Percentiles rank a stretch among this genome's conserved stretches.
Evolutionary conservation across 2,797 vertebrate genomes (phyloP).

Genomic region (Gephyroberyx darwinii): DNA sequence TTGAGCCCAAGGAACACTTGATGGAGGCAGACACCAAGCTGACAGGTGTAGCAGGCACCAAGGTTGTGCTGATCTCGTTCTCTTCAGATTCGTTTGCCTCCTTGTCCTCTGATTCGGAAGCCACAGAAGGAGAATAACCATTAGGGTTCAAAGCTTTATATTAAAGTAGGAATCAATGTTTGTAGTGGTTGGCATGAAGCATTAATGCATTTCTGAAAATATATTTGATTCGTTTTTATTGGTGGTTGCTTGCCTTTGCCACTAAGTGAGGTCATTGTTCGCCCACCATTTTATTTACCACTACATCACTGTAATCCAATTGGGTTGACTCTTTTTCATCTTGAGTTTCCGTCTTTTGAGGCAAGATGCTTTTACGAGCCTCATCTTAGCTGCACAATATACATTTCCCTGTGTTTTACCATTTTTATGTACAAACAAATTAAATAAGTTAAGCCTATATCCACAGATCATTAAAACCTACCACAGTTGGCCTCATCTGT

Average conservation of each 20-base stretch:
- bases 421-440: background rate
- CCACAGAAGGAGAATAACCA: background rate
- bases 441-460: background rate
- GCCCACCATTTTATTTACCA: too few relatives aligned
- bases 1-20: constrained; percentile 69
- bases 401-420: background rate
- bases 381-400: background rate
- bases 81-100: constrained; percentile 1
- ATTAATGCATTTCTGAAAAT: too few relatives aligned
- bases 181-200: background rate
- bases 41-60: constrained; percentile 38
- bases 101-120: constrained; percentile 38
- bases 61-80: background rate
- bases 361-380: too few relatives aligned
- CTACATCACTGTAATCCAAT: too few relatives aligned
- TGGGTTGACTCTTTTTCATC: too few relatives aligned
- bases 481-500: constrained; percentile 84
- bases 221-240: too few relatives aligned
- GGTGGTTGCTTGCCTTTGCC: too few relatives aligned
- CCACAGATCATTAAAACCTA: constrained; percentile 65
- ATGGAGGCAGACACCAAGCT: constrained; percentile 47
- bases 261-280: too few relatives aligned
- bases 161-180: background rate
- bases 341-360: too few relatives aligned
- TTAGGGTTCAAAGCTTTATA: background rate